These are phyloP conservation scores for Seladonia tumulorum DNA, from an alignment of 2,888 invertebrate genomes.

Conservation along the genomic window DNA sequence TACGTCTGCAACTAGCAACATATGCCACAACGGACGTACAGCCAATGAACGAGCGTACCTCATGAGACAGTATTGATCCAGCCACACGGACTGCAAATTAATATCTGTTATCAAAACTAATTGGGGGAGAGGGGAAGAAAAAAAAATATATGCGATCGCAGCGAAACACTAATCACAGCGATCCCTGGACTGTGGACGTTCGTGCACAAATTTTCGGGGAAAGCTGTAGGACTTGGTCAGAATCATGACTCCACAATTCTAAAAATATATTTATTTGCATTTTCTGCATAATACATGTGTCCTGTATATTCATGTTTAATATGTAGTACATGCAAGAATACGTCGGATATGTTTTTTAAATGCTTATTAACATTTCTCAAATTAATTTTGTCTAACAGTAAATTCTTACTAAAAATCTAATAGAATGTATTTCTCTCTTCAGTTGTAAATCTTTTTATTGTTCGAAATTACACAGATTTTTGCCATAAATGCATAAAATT, in stretches of 20 bases:
- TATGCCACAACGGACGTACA: constrained; percentile 14
- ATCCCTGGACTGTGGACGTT: not conserved
- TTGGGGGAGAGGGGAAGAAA: not conserved
- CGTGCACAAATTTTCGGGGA: not conserved
- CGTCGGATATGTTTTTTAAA: too few relatives aligned
- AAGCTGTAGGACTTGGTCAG: not conserved
- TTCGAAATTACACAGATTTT: not conserved
- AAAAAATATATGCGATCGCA: not conserved
- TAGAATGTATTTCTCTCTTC: too few relatives aligned
- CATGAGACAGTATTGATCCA: constrained; percentile 24
- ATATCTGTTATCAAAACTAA: constrained; percentile 6
- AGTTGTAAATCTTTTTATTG: not conserved
- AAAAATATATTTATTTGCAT: not conserved
- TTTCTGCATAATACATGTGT: not conserved
- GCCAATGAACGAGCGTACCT: constrained; percentile 16
- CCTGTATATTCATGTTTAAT: not conserved
- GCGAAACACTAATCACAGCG: not conserved
- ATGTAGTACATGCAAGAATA: too few relatives aligned
- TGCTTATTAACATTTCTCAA: not conserved
- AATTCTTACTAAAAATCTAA: not conserved
- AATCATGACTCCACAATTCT: not conserved
- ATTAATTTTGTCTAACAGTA: not conserved
- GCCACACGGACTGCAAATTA: constrained; percentile 13
- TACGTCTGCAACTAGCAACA: constrained; percentile 8
- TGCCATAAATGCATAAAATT: not conserved